Conservation (phyloP, 2,797 vertebrate species). For the Xerus rutilus region DNA sequence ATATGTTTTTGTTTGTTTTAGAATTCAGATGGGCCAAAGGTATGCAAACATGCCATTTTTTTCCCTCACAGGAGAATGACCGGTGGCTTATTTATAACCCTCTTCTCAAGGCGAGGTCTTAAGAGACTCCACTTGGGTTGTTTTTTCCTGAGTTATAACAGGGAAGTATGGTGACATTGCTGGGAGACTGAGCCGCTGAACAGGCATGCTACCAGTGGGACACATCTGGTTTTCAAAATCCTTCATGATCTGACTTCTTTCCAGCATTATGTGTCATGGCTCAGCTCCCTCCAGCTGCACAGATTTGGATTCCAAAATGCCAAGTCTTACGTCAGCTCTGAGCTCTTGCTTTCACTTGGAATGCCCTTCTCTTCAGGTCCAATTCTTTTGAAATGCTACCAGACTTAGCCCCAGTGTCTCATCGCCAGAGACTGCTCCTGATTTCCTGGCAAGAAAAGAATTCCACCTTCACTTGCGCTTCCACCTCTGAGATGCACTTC, state of each 20-base stretch:
- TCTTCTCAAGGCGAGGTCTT: neutral
- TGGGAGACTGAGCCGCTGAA: neutral
- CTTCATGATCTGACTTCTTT: neutral
- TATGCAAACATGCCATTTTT: neutral
- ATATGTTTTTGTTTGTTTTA: neutral
- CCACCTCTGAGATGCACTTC: neutral
- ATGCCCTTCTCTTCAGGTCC: neutral
- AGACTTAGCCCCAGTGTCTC: neutral
- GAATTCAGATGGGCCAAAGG: neutral
- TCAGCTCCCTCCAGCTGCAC: neutral
- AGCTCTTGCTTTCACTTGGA: neutral
- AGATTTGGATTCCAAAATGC: neutral
- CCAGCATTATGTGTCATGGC: neutral
- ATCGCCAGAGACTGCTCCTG: neutral
- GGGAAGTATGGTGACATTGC: neutral
- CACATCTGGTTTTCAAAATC: neutral
- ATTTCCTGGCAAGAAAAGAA: neutral
- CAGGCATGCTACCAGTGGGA: neutral
- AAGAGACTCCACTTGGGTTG: neutral
- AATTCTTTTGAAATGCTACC: neutral
- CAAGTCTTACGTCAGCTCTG: neutral
- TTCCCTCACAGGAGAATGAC: neutral
- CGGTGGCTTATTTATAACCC: neutral
- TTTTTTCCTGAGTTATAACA: neutral
- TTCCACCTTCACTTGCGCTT: neutral